Evolutionary conservation across 2,113 vertebrate species (phyloP).

Genomic region (Calypte anna): DNA sequence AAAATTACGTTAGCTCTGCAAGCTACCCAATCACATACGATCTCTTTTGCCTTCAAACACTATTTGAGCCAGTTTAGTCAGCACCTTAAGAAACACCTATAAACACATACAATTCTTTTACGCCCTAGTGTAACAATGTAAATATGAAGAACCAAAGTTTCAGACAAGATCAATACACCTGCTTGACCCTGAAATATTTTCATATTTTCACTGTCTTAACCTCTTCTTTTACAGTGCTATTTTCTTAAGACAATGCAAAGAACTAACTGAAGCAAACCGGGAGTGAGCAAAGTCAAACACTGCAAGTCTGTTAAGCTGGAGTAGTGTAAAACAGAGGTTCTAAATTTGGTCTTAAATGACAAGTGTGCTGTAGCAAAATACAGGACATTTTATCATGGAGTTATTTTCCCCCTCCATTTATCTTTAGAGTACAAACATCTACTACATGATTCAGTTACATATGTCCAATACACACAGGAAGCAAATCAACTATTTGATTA

Average conservation of each 20-base stretch:
- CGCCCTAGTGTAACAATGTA: neutral
- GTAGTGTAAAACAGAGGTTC: rapidly evolving
- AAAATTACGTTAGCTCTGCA: neutral
- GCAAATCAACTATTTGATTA: neutral
- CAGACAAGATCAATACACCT: neutral
- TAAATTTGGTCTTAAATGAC: neutral
- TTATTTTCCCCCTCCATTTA: neutral
- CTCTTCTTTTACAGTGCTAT: neutral
- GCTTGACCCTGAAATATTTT: neutral
- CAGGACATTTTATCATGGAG: neutral
- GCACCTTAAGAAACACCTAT: neutral
- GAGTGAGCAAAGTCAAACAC: rapidly evolving
- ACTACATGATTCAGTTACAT: neutral
- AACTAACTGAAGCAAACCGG: neutral
- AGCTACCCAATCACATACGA: neutral
- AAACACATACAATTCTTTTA: neutral
- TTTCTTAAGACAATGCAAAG: neutral
- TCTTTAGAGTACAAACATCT: neutral
- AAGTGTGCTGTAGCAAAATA: neutral
- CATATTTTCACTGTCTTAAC: neutral
- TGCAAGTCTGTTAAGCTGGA: neutral
- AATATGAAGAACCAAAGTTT: neutral
- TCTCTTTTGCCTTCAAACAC: neutral
- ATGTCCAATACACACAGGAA: neutral
- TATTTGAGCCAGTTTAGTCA: neutral